Evolutionary conservation across 2,797 vertebrate genomes (phyloP), one percentile per base, ranked within the genome.

Genomic region (Liasis olivaceus): DNA sequence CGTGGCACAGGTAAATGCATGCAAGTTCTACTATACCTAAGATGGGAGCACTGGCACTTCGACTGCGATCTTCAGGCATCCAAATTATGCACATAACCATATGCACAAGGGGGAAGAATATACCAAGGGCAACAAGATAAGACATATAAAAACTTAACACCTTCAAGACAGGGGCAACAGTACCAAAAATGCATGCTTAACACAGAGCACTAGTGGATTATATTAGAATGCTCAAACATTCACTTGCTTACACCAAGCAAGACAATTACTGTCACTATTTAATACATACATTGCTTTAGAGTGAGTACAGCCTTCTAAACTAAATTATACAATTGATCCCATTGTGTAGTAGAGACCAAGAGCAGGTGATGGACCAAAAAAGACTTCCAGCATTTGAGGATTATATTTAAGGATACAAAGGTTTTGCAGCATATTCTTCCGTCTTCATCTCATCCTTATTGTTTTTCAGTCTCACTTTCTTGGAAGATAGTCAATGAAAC

Each of bases 1-100:
- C 90, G 56, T 96, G 96, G 97, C 87, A 91, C 97, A 95, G 95
- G 96, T 88, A 92, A 95, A 54, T 95, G 95, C 97, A 98, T 97
- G 98, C 95, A 97, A 93, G 94, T 97, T 81, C 97, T 99, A 99
- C 99, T 97, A 96, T 99, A 99, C 99, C 99, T 99, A 99, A 97
- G 94, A 98, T 98, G 95, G 99, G 99, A 92, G 98, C 99, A 96
- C 99, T 99, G 63, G 98, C 99, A 98, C 99, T 99, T 98, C 98
- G 98, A 97, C 98, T 98, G 98, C 99, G 98, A 97, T 99, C 99
- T 99, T 99, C 99, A 98, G 98, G 98, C 95, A 98, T 98, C 97
- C 98, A 98, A 97, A 98, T 95, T 97, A 97, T 28, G 98, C 96
- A 97, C 96, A 97, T 95, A 97, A 96, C 96, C 98, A 97, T 97